Percentiles rank a stretch among this genome's conserved stretches.
phyloP scores from a whole-genome alignment of 2,888 invertebrate genomes.

The Hololepta plana region DNA sequence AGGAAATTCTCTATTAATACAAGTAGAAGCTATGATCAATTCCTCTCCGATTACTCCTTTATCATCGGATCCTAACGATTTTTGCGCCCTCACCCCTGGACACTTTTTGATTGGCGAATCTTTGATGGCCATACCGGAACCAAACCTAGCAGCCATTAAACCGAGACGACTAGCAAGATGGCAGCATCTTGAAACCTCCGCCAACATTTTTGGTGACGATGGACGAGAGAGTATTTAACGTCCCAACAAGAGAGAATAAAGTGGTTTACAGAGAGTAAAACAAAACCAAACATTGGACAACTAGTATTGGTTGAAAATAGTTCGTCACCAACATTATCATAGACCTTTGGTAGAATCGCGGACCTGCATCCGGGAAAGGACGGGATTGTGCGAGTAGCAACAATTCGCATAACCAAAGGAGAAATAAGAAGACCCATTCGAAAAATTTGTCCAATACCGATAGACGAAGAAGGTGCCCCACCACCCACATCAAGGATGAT shows the following conservation, averaged over 20 bases:
- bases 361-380: too few species aligned
- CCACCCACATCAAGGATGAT: too few species aligned
- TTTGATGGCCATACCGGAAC: too few species aligned
- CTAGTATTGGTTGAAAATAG: not conserved
- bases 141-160: not conserved
- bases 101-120: too few species aligned
- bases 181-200: not conserved
- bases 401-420: not conserved
- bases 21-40: not conserved
- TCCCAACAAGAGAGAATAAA: not conserved
- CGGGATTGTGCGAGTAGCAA: not conserved
- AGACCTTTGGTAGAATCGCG: too few species aligned
- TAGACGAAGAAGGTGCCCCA: too few species aligned
- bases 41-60: not conserved
- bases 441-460: not conserved
- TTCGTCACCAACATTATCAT: too few species aligned
- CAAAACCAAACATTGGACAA: not conserved
- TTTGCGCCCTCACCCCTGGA: not conserved
- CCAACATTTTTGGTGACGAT: not conserved
- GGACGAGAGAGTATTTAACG: not conserved
- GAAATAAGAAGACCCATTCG: not conserved
- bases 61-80: not conserved
- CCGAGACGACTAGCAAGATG: not conserved
- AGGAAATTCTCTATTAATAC: constrained; percentile 1
- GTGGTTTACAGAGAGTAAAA: not conserved